Evolutionary conservation across 2,113 vertebrate species (phyloP).

Genomic region (Egretta garzetta): DNA sequence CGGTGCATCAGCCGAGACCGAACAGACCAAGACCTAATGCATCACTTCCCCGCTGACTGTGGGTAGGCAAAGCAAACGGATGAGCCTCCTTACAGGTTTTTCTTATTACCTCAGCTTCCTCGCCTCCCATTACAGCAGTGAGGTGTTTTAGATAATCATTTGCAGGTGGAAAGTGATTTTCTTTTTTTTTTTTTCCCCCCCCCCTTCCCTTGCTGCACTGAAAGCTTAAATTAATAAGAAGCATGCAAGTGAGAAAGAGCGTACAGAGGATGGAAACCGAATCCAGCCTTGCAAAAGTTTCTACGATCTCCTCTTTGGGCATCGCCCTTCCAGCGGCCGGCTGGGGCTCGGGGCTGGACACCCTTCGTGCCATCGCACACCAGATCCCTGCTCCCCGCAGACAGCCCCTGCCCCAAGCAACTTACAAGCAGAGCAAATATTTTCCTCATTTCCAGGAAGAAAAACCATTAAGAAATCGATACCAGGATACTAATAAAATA

Average conservation of each 20-base stretch:
- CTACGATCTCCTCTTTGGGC: fast-evolving
- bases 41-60: neutral
- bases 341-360: neutral
- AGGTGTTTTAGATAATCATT: neutral
- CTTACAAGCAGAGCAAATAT: neutral
- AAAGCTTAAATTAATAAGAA: neutral
- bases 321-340: neutral
- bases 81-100: slow-evolving; percentile 23
- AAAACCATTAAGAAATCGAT: slow-evolving; percentile 64
- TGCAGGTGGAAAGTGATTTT: neutral
- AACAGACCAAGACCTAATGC: slow-evolving; percentile 10
- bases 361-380: fast-evolving
- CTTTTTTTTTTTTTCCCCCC: no score
- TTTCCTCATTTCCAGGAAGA: slow-evolving; percentile 57
- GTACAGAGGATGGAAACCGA: fast-evolving
- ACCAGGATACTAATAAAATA: slow-evolving; percentile 49
- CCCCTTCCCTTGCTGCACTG: neutral
- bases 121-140: neutral
- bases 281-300: neutral
- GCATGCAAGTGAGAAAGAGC: neutral
- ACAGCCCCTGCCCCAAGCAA: neutral
- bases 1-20: slow-evolving; percentile 3
- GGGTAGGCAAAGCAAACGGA: slow-evolving; percentile 36
- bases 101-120: slow-evolving; percentile 25
- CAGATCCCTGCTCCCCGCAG: neutral